Percentiles rank a stretch among this genome's conserved stretches.
phyloP scores from a whole-genome alignment of 2,113 vertebrate species.

The Datnioides undecimradiatus region DNA sequence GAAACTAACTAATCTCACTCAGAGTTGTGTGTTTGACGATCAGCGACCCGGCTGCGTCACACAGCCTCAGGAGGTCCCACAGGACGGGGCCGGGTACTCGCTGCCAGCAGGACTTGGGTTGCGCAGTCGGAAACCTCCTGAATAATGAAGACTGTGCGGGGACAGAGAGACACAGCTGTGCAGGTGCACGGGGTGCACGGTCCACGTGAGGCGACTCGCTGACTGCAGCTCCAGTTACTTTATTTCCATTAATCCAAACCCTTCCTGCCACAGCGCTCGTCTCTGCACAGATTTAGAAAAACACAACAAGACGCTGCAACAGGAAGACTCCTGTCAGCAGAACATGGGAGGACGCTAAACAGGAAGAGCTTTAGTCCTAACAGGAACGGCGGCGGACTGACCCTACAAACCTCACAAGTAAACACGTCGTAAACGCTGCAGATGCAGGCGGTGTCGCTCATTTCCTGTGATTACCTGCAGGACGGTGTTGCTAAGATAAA shows the following conservation, averaged over 20 bases:
- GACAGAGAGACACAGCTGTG: neutral
- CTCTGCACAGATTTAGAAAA: neutral
- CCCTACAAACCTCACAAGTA: neutral
- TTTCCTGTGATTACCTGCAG: too few relatives aligned
- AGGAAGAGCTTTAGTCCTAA: conserved; percentile 16
- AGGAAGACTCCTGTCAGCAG: conserved; percentile 25
- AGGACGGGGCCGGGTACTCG: conserved; percentile 23
- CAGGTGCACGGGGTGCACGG: neutral
- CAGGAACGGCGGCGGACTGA: neutral
- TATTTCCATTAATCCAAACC: too few relatives aligned
- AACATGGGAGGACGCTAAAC: neutral
- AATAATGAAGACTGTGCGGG: conserved; percentile 48
- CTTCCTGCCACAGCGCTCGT: too few relatives aligned
- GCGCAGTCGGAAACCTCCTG: conserved; percentile 46
- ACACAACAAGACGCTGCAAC: neutral
- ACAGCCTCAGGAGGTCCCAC: conserved; percentile 8
- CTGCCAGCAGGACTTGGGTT: conserved; percentile 41
- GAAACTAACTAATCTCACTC: too few relatives aligned
- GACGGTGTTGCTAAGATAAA: too few relatives aligned
- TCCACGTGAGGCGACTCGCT: too few relatives aligned
- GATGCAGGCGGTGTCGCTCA: too few relatives aligned
- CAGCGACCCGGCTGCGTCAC: neutral
- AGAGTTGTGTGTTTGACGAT: too few relatives aligned
- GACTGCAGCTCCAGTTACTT: too few relatives aligned
- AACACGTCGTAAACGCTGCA: too few relatives aligned